These are phyloP conservation scores for Drosophila stalkeri DNA, from an alignment of 2,888 invertebrate genomes.

Conservation along the genomic window DNA sequence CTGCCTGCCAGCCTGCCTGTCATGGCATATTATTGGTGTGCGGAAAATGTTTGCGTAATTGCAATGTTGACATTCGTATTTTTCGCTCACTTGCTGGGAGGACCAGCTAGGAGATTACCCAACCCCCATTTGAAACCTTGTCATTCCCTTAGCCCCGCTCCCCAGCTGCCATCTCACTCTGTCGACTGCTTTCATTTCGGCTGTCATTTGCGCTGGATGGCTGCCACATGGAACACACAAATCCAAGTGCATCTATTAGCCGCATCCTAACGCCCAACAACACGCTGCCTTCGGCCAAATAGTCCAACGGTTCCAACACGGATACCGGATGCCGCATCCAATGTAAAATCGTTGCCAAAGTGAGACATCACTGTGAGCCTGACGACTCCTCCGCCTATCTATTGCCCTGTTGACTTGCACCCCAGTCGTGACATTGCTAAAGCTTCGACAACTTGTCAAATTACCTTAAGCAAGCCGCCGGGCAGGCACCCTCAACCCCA, in stretches of 20 bases:
- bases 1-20: conserved; percentile 57
- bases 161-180: neutral
- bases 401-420: conserved; percentile 58
- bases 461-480: conserved; percentile 74
- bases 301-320: conserved; percentile 6
- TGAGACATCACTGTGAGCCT: conserved; percentile 42
- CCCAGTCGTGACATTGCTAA: conserved; percentile 70
- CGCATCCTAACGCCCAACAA: conserved; percentile 63
- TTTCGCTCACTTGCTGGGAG: conserved; percentile 49
- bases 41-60: conserved; percentile 83
- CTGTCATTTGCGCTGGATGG: conserved; percentile 53
- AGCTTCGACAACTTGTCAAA: conserved; percentile 79
- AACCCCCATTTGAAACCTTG: neutral
- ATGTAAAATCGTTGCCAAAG: conserved; percentile 45
- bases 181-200: conserved; percentile 49
- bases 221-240: conserved; percentile 41
- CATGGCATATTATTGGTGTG: conserved; percentile 82
- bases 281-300: conserved; percentile 47
- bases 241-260: conserved; percentile 72
- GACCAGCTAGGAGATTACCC: conserved; percentile 24
- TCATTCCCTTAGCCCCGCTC: neutral
- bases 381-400: conserved; percentile 13
- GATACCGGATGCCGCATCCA: conserved; percentile 8
- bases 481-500: conserved; percentile 39
- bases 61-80: conserved; percentile 83